Evolutionary conservation across 2,888 invertebrate species (phyloP).

Genomic region (Calephelis perditalis): DNA sequence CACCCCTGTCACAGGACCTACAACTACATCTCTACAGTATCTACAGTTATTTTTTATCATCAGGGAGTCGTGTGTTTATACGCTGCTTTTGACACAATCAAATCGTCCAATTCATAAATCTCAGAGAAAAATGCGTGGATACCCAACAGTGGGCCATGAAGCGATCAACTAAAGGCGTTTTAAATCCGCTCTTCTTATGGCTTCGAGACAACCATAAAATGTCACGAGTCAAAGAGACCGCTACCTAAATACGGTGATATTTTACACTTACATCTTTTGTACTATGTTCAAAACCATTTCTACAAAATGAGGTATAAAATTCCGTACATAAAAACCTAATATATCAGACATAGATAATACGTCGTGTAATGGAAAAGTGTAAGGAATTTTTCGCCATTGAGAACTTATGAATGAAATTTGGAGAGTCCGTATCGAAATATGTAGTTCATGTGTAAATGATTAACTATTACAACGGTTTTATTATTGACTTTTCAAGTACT

Average conservation of each 20-base stretch:
- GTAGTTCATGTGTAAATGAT: slow-evolving; percentile 26
- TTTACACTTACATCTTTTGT: slow-evolving; percentile 42
- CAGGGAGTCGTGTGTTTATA: no score
- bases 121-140: no score
- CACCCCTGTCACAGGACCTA: no score
- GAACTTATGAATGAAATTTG: slow-evolving; percentile 35
- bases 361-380: slow-evolving; percentile 8
- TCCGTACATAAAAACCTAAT: slow-evolving; percentile 2
- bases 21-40: no score
- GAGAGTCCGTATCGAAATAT: slow-evolving; percentile 34
- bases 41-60: no score
- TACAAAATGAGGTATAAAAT: slow-evolving; percentile 8
- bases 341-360: slow-evolving; percentile 7
- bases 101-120: no score
- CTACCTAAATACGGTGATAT: slow-evolving; percentile 53
- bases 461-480: slow-evolving; percentile 17
- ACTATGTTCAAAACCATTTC: slow-evolving; percentile 22
- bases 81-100: no score
- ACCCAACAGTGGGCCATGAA: no score
- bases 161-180: not conserved
- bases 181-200: slow-evolving; percentile 16
- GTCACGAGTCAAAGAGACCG: slow-evolving; percentile 58
- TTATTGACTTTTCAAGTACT: not conserved
- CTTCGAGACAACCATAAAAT: slow-evolving; percentile 16
- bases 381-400: slow-evolving; percentile 29